These are phyloP conservation scores for Laticauda laticaudata DNA, from an alignment of 2,113 vertebrate species.

Conservation along the genomic window DNA sequence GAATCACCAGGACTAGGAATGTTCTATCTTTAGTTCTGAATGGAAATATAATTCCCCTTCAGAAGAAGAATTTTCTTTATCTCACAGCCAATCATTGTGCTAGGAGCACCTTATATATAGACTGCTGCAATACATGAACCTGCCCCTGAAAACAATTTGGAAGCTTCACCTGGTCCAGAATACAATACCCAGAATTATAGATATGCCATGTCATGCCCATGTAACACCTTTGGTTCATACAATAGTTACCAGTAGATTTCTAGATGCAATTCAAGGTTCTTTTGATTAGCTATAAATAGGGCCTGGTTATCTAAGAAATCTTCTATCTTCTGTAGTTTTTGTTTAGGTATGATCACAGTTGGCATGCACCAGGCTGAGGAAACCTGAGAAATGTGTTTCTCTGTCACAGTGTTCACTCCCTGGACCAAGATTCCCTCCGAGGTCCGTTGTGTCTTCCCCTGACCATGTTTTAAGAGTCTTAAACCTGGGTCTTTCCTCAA, in stretches of 20 bases:
- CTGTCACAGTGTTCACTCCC: background rate
- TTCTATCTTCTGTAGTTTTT: background rate
- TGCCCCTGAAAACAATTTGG: background rate
- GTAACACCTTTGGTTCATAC: background rate
- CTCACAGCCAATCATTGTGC: background rate
- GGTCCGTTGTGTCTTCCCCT: background rate
- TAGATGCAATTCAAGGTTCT: background rate
- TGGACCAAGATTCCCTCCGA: background rate
- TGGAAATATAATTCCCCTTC: background rate
- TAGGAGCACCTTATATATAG: background rate
- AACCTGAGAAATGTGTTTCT: background rate
- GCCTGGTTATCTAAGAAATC: background rate
- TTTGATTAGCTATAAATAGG: background rate
- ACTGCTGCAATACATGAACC: background rate
- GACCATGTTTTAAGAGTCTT: background rate
- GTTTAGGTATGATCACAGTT: background rate
- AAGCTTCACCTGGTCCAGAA: background rate
- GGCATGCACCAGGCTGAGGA: background rate
- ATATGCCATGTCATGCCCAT: background rate
- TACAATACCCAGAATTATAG: background rate
- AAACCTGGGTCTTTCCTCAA: background rate
- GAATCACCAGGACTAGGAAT: background rate
- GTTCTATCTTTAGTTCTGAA: background rate
- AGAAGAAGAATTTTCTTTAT: background rate
- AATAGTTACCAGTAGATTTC: background rate